phyloP scores from a whole-genome alignment of 2,797 vertebrate species.

The Pogoniulus pusillus region DNA sequence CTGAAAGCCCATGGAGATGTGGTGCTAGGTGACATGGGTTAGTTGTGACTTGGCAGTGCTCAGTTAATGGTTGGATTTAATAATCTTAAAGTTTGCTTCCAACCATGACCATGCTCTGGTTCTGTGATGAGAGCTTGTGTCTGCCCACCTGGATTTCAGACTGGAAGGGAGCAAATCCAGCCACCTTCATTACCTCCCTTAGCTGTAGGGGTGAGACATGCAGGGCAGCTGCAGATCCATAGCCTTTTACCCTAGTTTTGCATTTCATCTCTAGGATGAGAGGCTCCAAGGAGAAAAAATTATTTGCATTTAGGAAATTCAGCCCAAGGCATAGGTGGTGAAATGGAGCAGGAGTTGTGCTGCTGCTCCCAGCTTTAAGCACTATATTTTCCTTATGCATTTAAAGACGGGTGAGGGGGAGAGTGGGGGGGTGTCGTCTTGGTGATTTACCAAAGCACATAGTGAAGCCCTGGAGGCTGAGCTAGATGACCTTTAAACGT shows the following conservation, averaged over 20 bases:
- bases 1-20: too few relatives aligned
- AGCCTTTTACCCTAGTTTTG: not conserved
- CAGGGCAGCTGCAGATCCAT: not conserved
- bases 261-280: not conserved
- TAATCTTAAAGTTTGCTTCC: not conserved
- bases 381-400: not conserved
- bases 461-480: not conserved
- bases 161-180: not conserved
- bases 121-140: not conserved
- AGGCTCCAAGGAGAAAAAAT: not conserved
- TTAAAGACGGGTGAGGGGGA: rapidly evolving
- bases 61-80: too few relatives aligned
- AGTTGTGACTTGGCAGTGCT: not conserved
- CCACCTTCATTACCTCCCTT: rapidly evolving
- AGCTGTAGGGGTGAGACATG: not conserved
- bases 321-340: rapidly evolving
- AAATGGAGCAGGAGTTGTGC: not conserved
- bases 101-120: too few relatives aligned
- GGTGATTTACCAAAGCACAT: rapidly evolving
- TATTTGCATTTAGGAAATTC: not conserved
- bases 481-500: too few relatives aligned
- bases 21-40: too few relatives aligned
- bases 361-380: not conserved
- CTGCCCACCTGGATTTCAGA: not conserved
- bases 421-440: too few relatives aligned